Evolutionary conservation across 1,140 invertebrate species (phyloP).

Genomic region (Drosophila willistoni): DNA sequence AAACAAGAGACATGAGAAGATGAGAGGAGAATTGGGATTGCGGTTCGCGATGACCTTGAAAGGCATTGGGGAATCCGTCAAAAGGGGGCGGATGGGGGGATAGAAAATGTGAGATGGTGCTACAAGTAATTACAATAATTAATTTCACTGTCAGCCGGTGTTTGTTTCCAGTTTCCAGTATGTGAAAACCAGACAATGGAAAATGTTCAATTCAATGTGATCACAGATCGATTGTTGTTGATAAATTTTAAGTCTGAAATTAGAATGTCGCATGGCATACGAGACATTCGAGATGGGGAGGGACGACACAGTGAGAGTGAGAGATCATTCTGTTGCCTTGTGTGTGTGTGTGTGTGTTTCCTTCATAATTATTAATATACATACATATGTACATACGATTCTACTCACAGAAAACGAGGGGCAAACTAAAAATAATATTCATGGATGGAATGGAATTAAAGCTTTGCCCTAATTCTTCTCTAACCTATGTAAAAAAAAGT

Average conservation of each 20-base stretch:
- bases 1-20: background rate
- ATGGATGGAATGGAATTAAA: too few species aligned
- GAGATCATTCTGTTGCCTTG: background rate
- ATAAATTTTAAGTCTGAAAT: background rate
- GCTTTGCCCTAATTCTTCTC: too few species aligned
- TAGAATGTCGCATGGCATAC: background rate
- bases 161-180: background rate
- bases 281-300: background rate
- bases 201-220: constrained; percentile 7
- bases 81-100: background rate
- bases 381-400: background rate
- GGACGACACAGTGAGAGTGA: background rate
- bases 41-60: background rate
- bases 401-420: background rate
- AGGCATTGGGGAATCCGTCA: background rate
- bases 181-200: constrained; percentile 11
- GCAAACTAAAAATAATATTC: too few species aligned
- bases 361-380: background rate
- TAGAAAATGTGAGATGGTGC: constrained; percentile 8
- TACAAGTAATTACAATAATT: constrained; percentile 9
- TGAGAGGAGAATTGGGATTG: background rate
- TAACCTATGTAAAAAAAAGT: too few species aligned
- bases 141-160: constrained; percentile 9
- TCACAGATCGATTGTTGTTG: background rate
- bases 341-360: background rate